A percentile compares a stretch with the other conserved stretches of the same genome.
Conservation (phyloP, 2,113 vertebrate species). For the Rhynchomys soricoides region DNA sequence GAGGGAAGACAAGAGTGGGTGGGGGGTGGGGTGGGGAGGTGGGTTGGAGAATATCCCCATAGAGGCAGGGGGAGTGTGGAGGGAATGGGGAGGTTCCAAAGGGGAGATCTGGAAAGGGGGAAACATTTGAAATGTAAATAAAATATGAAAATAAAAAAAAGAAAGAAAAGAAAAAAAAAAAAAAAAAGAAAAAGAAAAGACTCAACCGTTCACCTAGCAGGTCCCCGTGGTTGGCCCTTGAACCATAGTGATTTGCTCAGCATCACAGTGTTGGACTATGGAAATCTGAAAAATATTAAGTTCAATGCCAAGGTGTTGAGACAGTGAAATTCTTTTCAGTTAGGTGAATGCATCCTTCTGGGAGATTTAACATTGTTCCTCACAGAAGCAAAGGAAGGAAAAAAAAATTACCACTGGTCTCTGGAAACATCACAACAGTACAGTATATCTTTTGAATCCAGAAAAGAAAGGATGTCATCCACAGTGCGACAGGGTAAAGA, state of each 20-base stretch:
- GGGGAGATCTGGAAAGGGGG: too few relatives aligned
- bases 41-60: too few relatives aligned
- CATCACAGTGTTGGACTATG: constrained; percentile 84
- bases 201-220: constrained; percentile 91
- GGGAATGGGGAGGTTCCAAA: too few relatives aligned
- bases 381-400: constrained; percentile 1
- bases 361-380: constrained; percentile 64
- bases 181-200: constrained; percentile 56
- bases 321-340: constrained; percentile 76
- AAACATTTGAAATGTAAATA: too few relatives aligned
- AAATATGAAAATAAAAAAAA: constrained; percentile 70
- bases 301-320: constrained; percentile 69
- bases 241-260: constrained; percentile 89
- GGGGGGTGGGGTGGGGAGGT: too few relatives aligned
- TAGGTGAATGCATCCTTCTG: constrained; percentile 69
- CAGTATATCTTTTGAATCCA: not conserved
- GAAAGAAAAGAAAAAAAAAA: too few relatives aligned
- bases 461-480: not conserved
- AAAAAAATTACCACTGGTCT: constrained; percentile 59
- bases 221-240: constrained; percentile 88
- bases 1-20: too few relatives aligned
- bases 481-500: not conserved
- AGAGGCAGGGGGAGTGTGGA: too few relatives aligned
- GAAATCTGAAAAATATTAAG: constrained; percentile 90
- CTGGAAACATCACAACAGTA: constrained; percentile 61